These are phyloP conservation scores for Hirundichthys speculiger DNA, from an alignment of 2,113 vertebrate genomes.

Conservation along the genomic window DNA sequence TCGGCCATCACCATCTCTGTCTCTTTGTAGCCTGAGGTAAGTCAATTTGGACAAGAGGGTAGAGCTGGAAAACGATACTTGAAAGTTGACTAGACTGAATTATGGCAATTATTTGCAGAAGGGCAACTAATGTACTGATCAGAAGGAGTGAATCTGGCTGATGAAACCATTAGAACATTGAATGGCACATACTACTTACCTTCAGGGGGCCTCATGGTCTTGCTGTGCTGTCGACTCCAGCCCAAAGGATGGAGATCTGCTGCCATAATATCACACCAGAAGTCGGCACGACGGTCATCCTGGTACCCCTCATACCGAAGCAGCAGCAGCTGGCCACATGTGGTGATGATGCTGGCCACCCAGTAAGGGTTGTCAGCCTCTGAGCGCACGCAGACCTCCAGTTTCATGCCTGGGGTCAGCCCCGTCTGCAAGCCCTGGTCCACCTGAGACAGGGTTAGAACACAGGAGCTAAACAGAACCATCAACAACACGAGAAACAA, in stretches of 20 bases:
- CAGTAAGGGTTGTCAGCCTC: slow-evolving; percentile 89
- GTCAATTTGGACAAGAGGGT: background rate
- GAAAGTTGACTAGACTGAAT: background rate
- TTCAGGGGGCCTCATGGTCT: slow-evolving; percentile 90
- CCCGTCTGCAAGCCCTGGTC: slow-evolving; percentile 94
- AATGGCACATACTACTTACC: slow-evolving; percentile 78
- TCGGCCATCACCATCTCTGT: background rate
- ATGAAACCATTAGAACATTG: no score
- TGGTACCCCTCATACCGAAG: slow-evolving; percentile 94
- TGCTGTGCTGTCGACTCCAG: slow-evolving; percentile 93
- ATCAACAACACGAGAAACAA: no score
- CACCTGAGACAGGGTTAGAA: slow-evolving; percentile 79
- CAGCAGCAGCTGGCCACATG: slow-evolving; percentile 94
- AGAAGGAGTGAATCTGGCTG: background rate
- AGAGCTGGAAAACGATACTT: background rate
- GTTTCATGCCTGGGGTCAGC: slow-evolving; percentile 95
- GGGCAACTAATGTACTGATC: background rate
- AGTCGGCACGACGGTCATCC: slow-evolving; percentile 94
- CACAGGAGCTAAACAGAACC: background rate
- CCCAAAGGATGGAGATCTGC: slow-evolving; percentile 93
- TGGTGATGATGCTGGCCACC: slow-evolving; percentile 95
- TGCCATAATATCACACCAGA: slow-evolving; percentile 96
- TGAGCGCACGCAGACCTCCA: slow-evolving; percentile 89
- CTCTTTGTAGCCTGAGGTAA: background rate
- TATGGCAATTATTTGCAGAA: background rate